Evolutionary conservation across 2,797 vertebrate genomes (phyloP).

Genomic region (Toxotes lorentzi): DNA sequence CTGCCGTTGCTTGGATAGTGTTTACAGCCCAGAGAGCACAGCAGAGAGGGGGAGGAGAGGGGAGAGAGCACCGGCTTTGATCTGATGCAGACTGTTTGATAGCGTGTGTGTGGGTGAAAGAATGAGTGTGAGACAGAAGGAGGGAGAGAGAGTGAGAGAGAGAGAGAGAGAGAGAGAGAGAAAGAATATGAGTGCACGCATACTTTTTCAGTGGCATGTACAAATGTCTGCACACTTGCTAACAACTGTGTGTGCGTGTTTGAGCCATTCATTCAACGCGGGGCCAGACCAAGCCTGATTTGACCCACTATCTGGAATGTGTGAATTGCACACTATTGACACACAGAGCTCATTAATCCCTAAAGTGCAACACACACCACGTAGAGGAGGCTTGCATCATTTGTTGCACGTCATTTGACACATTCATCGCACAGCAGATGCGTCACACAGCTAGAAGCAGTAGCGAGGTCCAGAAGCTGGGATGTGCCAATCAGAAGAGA

Average conservation of each 20-base stretch:
- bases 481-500: not conserved
- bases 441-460: not conserved
- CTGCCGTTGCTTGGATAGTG: conserved; percentile 83
- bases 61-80: conserved; percentile 73
- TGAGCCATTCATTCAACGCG: conserved; percentile 12
- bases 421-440: not conserved
- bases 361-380: not conserved
- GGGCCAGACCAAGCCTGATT: not conserved
- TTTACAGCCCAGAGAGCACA: conserved; percentile 76
- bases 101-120: conserved; percentile 54
- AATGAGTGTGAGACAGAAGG: conserved; percentile 53
- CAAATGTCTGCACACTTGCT: conserved; percentile 42
- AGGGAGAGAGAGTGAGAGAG: conserved; percentile 25
- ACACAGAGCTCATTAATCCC: not conserved
- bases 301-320: not conserved
- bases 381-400: not conserved
- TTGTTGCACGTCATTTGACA: not conserved
- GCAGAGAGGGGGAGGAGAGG: conserved; percentile 31
- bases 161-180: conserved; percentile 13
- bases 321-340: conserved; percentile 1
- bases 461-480: not conserved
- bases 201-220: conserved; percentile 51
- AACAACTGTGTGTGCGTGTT: conserved; percentile 23
- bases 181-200: conserved; percentile 19
- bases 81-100: conserved; percentile 78